Evolutionary conservation across 2,113 vertebrate species (phyloP).

Genomic region (Chrysochloris asiatica): DNA sequence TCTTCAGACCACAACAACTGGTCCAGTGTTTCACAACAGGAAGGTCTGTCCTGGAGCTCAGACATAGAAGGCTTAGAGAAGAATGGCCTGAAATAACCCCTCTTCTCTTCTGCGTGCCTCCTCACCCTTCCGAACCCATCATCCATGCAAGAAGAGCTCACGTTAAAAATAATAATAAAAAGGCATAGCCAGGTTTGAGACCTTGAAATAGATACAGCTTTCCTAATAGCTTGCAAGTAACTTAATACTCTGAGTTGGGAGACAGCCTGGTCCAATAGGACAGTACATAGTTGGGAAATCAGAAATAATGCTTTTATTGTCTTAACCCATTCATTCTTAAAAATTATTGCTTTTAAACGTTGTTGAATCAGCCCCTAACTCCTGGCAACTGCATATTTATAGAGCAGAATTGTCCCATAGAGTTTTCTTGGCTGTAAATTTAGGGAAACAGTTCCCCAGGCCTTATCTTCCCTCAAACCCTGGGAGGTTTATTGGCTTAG

Average conservation of each 20-base stretch:
- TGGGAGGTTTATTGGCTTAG: not conserved
- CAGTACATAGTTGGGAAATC: constrained; percentile 62
- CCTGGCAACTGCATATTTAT: not conserved
- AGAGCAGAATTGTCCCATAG: not conserved
- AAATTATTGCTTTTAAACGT: not conserved
- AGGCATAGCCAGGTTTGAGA: not conserved
- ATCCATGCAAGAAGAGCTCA: not conserved
- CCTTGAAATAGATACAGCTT: constrained; percentile 68
- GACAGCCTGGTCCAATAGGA: not conserved
- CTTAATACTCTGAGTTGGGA: constrained; percentile 60
- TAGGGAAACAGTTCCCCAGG: not conserved
- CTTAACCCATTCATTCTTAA: constrained; percentile 55
- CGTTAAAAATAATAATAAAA: not conserved
- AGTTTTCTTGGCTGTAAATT: not conserved
- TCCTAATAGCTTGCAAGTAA: constrained; percentile 63
- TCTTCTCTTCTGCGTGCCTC: constrained; percentile 1
- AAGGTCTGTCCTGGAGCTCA: constrained; percentile 72
- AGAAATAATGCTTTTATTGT: constrained; percentile 63
- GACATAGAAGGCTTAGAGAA: constrained; percentile 74
- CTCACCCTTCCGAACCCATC: not conserved
- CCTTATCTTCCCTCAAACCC: not conserved
- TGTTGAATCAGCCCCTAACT: not conserved
- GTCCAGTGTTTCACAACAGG: constrained; percentile 82
- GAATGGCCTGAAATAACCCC: constrained; percentile 82
- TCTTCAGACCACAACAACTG: constrained; percentile 74